These are phyloP conservation scores for Peromyscus nudipes DNA, from an alignment of 2,797 vertebrate species.

Conservation along the genomic window DNA sequence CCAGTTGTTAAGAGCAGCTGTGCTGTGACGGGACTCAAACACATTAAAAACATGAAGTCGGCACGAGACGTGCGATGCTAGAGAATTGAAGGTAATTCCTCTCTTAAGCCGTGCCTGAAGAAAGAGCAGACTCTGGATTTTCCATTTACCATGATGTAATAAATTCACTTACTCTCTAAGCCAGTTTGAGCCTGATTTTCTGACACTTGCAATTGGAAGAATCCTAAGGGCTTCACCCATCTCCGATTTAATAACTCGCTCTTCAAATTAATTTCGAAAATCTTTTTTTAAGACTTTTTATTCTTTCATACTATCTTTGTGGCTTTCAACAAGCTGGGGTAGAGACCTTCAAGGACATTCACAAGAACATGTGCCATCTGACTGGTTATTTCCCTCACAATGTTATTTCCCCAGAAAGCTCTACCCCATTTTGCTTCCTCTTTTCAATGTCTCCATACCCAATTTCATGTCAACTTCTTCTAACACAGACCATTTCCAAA, in stretches of 20 bases:
- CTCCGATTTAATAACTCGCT: slow-evolving; percentile 54
- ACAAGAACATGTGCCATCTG: not conserved
- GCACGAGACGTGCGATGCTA: not conserved
- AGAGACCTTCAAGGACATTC: not conserved
- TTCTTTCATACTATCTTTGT: slow-evolving; percentile 27
- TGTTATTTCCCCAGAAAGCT: not conserved
- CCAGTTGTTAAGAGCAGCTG: not conserved
- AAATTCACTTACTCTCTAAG: slow-evolving; percentile 55
- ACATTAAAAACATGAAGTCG: not conserved
- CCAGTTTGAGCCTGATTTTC: slow-evolving; percentile 32
- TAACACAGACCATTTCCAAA: not conserved
- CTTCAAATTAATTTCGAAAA: slow-evolving; percentile 57
- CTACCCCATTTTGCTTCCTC: not conserved
- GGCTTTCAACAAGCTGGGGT: not conserved
- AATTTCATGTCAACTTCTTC: not conserved
- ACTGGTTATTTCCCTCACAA: not conserved
- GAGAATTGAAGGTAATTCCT: slow-evolving; percentile 51
- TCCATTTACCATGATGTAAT: slow-evolving; percentile 46
- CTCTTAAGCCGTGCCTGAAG: slow-evolving; percentile 38
- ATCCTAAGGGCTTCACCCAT: slow-evolving; percentile 42
- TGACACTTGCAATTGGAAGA: slow-evolving; percentile 59
- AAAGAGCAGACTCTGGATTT: slow-evolving; percentile 17
- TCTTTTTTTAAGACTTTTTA: not conserved
- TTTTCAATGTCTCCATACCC: rapidly evolving
- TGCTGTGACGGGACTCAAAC: not conserved